Base-by-base conservation (phyloP, 2,797 vertebrate species). In the Sebastes nivosus region DNA sequence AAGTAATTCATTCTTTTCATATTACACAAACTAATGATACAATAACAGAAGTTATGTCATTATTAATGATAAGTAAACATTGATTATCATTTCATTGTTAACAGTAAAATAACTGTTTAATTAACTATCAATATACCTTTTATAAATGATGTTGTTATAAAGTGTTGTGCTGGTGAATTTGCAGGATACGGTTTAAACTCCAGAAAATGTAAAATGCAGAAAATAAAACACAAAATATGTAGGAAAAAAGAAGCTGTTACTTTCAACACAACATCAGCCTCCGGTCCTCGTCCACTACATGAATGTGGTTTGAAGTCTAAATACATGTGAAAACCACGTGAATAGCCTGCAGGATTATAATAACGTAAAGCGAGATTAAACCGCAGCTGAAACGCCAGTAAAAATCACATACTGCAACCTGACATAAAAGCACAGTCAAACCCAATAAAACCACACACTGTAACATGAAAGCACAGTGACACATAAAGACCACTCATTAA, bases 391-490 rank as follows among this genome's bases (percentile, higher is more conserved):
- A 74, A 79, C 69, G 76, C 87, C 87, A 68, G 84, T 90, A 90
- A 93, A 68, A 91, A 77, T 77, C 72, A 36, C 90, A 67, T n/a
- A 78, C 52, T 81, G 77, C 77, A 78, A 77, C 74, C 60, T 8
- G 78, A 88, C 88, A 87, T 91, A 84, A 93, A 93, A 90, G 89
- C 80, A 18, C 77, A 81, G 87, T 80, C 11, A 24, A 8, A 67
- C 67, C 69, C 88, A 72, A 83, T 93, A 92, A 93, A 93, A 89
- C 13, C 82, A 71, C 80, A 72, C 6, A 80, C 64, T 90, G 82
- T 76, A 79, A 88, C 87, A 92, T 93, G 87, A 92, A 93, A 93
- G 90, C 80, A 24, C 13, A 70, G 83, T 65, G 75, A 75, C 81
- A 80, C 75, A 77, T 71, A 75, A 74, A 79, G 69, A 78, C 36